Base-by-base conservation (phyloP, 1,140 invertebrate species). In the Bilobella aurantiaca region DNA sequence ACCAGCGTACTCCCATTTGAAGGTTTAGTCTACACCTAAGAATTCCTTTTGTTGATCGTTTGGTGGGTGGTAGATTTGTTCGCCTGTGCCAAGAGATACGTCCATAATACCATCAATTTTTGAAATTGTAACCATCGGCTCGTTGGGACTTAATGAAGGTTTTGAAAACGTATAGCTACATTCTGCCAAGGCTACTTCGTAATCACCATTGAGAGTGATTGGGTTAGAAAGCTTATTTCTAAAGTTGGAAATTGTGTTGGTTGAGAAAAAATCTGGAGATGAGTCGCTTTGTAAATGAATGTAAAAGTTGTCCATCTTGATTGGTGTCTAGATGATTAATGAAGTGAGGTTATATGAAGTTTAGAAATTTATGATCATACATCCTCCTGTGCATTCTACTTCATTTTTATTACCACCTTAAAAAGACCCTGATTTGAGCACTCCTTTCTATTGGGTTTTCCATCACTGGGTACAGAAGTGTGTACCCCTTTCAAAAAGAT, bases 191-290 rank as follows among this genome's bases (percentile, higher is more conserved):
- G 58, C 58, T 14, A 60, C 58, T 37, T 60, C 58, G 25, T 60
- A 60, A 21, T 3, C 32, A 18, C 32, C 29, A n/a, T 8, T n/a
- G 3, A 3, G 12, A 3, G 2, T 14, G 3, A 60, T 37, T 34
- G 58, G 29, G 21, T 18, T 2, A 34, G 8, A 3, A 8, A 60
- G 21, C 12, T 60, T 5, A 37, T 34, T 60, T 32, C 58, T 60
- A 60, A 60, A 60, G 23, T 60, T 60, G 14, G 58, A 60, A 34
- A 60, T 60, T 21, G 58, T 60, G 25, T 60, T 60, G 8, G 12
- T 2, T 2, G 58, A 23, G 29, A n/a, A 60, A 60, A 29, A 37
- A 18, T 32, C 58, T 34, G 29, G 29, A 25, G 58, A 60, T 14
- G 3, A 5, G 25, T 60, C 31, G 18, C 3, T 14, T 25, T 31